Conservation (phyloP, 1,140 invertebrate species). For the Bombus confusus region DNA sequence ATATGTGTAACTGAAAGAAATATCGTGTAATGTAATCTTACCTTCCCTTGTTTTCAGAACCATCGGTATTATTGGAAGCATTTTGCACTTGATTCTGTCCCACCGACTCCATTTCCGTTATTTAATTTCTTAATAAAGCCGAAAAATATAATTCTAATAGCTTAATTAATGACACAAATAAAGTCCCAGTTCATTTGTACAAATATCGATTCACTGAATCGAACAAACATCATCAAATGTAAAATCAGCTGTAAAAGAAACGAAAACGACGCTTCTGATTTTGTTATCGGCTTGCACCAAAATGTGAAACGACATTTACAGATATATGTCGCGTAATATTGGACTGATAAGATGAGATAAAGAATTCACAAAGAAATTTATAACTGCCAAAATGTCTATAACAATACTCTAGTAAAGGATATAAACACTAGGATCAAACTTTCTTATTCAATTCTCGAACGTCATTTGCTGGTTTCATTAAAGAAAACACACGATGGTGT, state of each 20-base stretch:
- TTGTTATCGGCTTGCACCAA: neutral
- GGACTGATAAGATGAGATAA: neutral
- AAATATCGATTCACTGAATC: slow-evolving; percentile 14
- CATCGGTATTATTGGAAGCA: slow-evolving; percentile 50
- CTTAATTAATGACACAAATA: neutral
- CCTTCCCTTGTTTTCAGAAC: slow-evolving; percentile 72
- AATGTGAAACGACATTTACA: neutral
- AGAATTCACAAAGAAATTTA: neutral
- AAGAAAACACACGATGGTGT: slow-evolving; percentile 26
- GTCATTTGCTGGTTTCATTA: slow-evolving; percentile 17
- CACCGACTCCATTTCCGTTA: slow-evolving; percentile 67
- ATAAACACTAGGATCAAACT: neutral
- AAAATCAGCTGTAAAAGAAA: slow-evolving; percentile 35
- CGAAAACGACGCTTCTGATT: slow-evolving; percentile 31
- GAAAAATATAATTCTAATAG: neutral
- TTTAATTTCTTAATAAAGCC: neutral
- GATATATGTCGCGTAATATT: neutral
- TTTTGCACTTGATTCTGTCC: slow-evolving; percentile 67
- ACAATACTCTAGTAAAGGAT: neutral
- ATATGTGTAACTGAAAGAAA: neutral
- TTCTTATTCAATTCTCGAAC: slow-evolving; percentile 9
- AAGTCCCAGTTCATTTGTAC: neutral
- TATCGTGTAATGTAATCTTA: slow-evolving; percentile 15
- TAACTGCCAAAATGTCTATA: neutral
- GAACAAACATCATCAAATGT: slow-evolving; percentile 5